Base-by-base conservation (phyloP, 2,797 vertebrate species). In the Xiphorhynchus erythropygius region DNA sequence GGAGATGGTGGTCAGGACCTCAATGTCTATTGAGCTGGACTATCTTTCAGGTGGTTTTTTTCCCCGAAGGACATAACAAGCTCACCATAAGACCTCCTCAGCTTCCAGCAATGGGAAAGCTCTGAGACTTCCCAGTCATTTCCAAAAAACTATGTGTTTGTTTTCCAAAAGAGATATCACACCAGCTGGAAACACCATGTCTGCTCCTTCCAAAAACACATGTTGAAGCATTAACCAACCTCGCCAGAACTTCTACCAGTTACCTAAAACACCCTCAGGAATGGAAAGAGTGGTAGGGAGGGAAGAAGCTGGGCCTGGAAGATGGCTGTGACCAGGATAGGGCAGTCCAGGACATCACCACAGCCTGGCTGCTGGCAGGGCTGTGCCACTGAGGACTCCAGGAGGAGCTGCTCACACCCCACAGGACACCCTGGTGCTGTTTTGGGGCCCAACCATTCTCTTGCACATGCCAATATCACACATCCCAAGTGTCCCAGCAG, bases 401-500 rank as follows among this genome's bases (percentile, higher is more conserved):
- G 10, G 8, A 57, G 35, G 3, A 57, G 39, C 44, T 60, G 46
- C 32, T 56, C 27, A 5, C 39, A 24, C 16, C 27, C 11, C 19
- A n/a, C 32, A 55, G 42, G 30, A 10, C 37, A 18, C 8, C 22
- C 33, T 8, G 5, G 19, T 12, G 24, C 5, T 56, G 5, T 30
- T 76, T n/a, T 27, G 47, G 39, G 59, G 22, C 33, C 9, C 4
- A 84, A 28, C n/a, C 56, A 25, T 2, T 0, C 19, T 25, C 32
- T 49, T 39, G 46, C 44, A 17, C 37, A 39, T 44, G 60, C 21
- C 47, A 24, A 3, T 30, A 62, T 65, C 69, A 27, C 23, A 4
- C 13, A 49, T 2, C 59, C 18, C 1, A 0, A 77, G 32, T 41
- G 14, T 17, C 2, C 1, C 50, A 2, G 46, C 13, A 46, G 46